Evolutionary conservation across 2,888 invertebrate species (phyloP).

Genomic region (Drosophila mulleri): DNA sequence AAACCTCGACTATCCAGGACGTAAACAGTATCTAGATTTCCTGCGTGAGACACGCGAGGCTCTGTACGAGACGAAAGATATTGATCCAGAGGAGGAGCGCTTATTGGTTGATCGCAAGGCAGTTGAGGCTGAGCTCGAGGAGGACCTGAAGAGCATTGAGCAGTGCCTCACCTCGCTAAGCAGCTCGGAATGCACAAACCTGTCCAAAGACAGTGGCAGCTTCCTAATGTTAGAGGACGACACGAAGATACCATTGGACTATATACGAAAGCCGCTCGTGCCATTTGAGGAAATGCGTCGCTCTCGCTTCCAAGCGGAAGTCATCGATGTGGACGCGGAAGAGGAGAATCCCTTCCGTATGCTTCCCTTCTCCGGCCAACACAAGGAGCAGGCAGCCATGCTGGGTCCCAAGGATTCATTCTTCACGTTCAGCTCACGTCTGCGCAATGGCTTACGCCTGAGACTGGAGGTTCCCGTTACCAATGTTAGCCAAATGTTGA

Average conservation of each 20-base stretch:
- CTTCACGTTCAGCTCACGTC: constrained; percentile 81
- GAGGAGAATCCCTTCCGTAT: constrained; percentile 80
- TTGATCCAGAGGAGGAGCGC: constrained; percentile 58
- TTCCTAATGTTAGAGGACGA: constrained; percentile 80
- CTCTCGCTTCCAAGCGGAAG: constrained; percentile 75
- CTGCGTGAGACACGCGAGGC: constrained; percentile 72
- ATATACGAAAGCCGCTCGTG: constrained; percentile 82
- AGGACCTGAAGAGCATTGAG: constrained; percentile 83
- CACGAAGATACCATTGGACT: constrained; percentile 83
- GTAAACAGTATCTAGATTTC: constrained; percentile 75
- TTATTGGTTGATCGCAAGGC: constrained; percentile 70
- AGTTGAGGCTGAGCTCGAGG: constrained; percentile 74
- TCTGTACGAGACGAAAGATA: constrained; percentile 62
- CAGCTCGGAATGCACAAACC: constrained; percentile 84
- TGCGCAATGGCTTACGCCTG: constrained; percentile 79
- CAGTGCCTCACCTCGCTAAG: constrained; percentile 82
- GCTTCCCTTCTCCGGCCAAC: constrained; percentile 83
- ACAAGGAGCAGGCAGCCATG: constrained; percentile 75
- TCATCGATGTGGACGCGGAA: constrained; percentile 77
- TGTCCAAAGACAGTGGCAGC: constrained; percentile 84
- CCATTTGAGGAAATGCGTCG: constrained; percentile 84
- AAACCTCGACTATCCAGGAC: constrained; percentile 77
- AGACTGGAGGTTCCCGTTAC: constrained; percentile 80
- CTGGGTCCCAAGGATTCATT: constrained; percentile 79
- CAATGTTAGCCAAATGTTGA: constrained; percentile 67